A percentile compares a stretch with the other conserved stretches of the same genome.
Evolutionary conservation across 2,888 invertebrate species (phyloP).

Genomic region (Tipula vernalis): DNA sequence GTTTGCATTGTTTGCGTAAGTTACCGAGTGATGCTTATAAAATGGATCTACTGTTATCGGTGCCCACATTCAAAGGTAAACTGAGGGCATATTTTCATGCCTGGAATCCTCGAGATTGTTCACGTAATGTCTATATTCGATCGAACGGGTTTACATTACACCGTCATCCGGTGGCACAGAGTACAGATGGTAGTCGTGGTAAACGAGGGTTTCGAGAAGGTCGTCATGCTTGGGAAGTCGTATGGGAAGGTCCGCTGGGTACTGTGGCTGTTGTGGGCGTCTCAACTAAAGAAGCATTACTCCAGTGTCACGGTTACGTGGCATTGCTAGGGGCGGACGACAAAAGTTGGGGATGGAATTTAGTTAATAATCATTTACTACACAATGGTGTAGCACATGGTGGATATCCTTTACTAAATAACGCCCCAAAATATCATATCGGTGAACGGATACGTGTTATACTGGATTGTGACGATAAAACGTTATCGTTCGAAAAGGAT

Average conservation of each 20-base stretch:
- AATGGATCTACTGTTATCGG: constrained; percentile 79
- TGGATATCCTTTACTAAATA: constrained; percentile 85
- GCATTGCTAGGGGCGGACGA: constrained; percentile 85
- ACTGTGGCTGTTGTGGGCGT: constrained; percentile 96
- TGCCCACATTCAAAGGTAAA: constrained; percentile 86
- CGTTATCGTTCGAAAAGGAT: constrained; percentile 93
- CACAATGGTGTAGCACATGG: constrained; percentile 95
- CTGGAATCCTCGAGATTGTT: constrained; percentile 96
- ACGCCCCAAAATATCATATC: constrained; percentile 96
- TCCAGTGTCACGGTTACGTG: constrained; percentile 92
- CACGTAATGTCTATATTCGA: constrained; percentile 92
- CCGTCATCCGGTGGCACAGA: constrained; percentile 96
- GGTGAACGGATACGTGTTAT: constrained; percentile 95
- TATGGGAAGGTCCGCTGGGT: constrained; percentile 96
- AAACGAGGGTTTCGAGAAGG: constrained; percentile 87
- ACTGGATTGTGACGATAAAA: constrained; percentile 94
- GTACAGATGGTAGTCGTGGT: constrained; percentile 86
- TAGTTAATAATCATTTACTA: constrained; percentile 91
- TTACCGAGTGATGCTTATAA: constrained; percentile 76
- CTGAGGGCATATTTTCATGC: constrained; percentile 86
- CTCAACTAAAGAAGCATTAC: constrained; percentile 84
- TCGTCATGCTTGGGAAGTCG: constrained; percentile 94
- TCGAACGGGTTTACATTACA: constrained; percentile 95
- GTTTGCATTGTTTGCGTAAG: constrained; percentile 73
- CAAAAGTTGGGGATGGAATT: constrained; percentile 99